These are phyloP conservation scores for Protomyctophum bolini DNA, from an alignment of 2,113 vertebrate species.

Conservation along the genomic window DNA sequence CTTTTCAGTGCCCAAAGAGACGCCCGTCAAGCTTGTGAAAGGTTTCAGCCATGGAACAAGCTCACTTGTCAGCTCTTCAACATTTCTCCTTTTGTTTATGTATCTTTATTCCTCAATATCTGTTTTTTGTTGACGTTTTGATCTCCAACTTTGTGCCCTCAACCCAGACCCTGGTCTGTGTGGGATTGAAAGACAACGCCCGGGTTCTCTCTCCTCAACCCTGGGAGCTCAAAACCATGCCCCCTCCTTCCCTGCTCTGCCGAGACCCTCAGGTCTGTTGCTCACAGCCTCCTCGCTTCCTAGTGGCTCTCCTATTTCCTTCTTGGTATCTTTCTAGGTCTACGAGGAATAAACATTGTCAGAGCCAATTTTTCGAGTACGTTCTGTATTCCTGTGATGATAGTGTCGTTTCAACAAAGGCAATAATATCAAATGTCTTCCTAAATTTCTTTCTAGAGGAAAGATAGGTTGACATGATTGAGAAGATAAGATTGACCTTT, in stretches of 20 bases:
- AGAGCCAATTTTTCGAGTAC: no score
- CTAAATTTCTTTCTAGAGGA: no score
- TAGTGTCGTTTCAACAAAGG: no score
- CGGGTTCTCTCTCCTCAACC: conserved; percentile 73
- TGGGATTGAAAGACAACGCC: conserved; percentile 78
- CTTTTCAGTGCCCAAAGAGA: background rate
- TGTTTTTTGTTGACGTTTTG: background rate
- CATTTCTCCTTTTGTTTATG: conserved; percentile 1
- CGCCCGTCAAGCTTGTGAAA: no score
- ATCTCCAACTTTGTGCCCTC: background rate
- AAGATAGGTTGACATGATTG: no score
- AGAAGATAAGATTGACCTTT: no score
- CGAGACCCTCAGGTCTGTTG: conserved; percentile 79
- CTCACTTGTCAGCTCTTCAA: background rate
- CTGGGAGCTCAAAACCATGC: conserved; percentile 69
- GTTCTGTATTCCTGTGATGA: no score
- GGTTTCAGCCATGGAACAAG: no score
- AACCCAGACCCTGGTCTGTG: conserved; percentile 71
- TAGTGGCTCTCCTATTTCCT: background rate
- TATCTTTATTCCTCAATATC: conserved; percentile 17
- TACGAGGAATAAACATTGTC: no score
- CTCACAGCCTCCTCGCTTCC: background rate
- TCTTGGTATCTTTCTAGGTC: no score
- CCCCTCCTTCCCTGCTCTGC: conserved; percentile 80
- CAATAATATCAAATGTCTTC: no score